Evolutionary conservation across 92 coral and sea anemone genomes (phyloP).

Genomic region (Phymanthus crucifer): DNA sequence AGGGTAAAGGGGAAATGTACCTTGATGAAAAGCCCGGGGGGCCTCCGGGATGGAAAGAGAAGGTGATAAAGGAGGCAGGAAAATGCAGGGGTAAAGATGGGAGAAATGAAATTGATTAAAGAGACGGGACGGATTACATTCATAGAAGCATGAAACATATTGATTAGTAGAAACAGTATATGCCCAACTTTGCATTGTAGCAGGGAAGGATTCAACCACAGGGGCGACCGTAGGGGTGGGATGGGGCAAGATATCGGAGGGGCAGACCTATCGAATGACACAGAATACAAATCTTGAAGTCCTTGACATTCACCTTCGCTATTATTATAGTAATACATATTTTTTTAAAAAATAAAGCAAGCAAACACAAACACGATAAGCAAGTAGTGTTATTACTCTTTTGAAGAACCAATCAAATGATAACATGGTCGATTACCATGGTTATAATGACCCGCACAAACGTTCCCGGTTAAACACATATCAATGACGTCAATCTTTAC

Average conservation of each 20-base stretch:
- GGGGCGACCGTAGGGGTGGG: too few species aligned
- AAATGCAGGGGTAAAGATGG: not conserved
- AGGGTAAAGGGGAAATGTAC: not conserved
- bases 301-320: not conserved
- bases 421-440: not conserved
- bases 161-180: too few species aligned
- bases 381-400: not conserved
- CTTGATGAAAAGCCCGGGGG: too few species aligned
- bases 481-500: not conserved
- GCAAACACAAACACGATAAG: not conserved
- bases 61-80: not conserved
- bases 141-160: too few species aligned
- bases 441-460: not conserved
- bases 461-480: not conserved
- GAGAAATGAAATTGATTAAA: too few species aligned
- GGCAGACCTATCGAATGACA: not conserved
- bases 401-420: not conserved
- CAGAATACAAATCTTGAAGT: not conserved
- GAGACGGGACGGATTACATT: too few species aligned
- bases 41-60: not conserved
- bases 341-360: not conserved
- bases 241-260: not conserved
- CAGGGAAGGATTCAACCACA: too few species aligned
- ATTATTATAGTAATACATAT: not conserved
- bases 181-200: too few species aligned